A percentile compares a stretch with the other conserved stretches of the same genome.
Evolutionary conservation across 2,888 invertebrate species (phyloP).

Genomic region (Baccha elongata): DNA sequence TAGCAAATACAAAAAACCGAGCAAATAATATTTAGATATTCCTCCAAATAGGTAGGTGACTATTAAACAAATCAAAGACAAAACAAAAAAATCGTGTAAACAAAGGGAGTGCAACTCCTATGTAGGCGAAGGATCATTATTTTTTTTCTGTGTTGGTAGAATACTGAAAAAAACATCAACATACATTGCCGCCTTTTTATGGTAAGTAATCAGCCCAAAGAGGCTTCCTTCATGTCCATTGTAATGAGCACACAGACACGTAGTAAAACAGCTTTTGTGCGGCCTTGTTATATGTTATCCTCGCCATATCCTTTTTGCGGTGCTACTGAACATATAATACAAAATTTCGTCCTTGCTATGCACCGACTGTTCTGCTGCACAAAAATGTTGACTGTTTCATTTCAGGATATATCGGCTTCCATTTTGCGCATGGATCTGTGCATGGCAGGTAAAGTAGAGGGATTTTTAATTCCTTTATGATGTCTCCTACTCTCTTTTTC

Average conservation of each 20-base stretch:
- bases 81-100: not conserved
- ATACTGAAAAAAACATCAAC: not conserved
- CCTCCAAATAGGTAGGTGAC: slow-evolving; percentile 21
- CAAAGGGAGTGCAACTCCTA: not conserved
- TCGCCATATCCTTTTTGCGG: slow-evolving; percentile 3
- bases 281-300: slow-evolving; percentile 1
- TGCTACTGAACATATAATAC: slow-evolving; percentile 46
- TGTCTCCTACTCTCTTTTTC: not conserved
- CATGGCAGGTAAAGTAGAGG: too few relatives aligned
- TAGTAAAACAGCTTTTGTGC: slow-evolving; percentile 5
- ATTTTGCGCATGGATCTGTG: slow-evolving; percentile 55
- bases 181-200: not conserved
- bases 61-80: slow-evolving; percentile 34
- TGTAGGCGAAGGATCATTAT: not conserved
- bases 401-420: slow-evolving; percentile 20
- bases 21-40: slow-evolving; percentile 34
- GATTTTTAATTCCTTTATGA: not conserved
- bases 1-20: slow-evolving; percentile 18
- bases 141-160: not conserved
- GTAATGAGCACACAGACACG: slow-evolving; percentile 8
- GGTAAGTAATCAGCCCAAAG: slow-evolving; percentile 7
- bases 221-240: slow-evolving; percentile 1
- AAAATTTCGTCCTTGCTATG: slow-evolving; percentile 34
- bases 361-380: slow-evolving; percentile 7
- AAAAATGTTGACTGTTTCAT: slow-evolving; percentile 35